Conservation (phyloP, 2,888 invertebrate species). For the Eristalis arbustorum region DNA sequence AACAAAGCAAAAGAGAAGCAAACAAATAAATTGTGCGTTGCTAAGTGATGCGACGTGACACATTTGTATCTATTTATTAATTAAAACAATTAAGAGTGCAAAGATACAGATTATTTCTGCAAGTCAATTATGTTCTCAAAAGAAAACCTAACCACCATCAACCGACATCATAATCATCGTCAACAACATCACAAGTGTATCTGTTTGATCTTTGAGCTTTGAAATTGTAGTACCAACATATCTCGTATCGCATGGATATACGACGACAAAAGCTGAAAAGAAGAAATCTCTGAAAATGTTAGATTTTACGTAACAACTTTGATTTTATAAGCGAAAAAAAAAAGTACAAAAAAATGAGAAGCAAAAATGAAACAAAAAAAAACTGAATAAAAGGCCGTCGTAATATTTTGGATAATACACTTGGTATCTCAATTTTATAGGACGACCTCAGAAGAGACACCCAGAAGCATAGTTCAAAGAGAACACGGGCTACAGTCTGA, state of each 20-base stretch:
- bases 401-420: conserved; percentile 70
- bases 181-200: conserved; percentile 22
- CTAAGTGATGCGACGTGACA: not conserved
- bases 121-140: conserved; percentile 19
- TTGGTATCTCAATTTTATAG: conserved; percentile 64
- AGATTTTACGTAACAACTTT: conserved; percentile 70
- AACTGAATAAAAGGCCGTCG: conserved; percentile 62
- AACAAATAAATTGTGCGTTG: not conserved
- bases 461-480: not conserved
- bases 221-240: conserved; percentile 4
- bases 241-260: conserved; percentile 15
- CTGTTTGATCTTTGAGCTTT: conserved; percentile 45
- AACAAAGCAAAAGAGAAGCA: not conserved
- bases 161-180: not conserved
- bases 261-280: not conserved
- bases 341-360: not conserved
- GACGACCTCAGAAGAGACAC: conserved; percentile 16
- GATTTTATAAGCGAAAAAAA: conserved; percentile 65
- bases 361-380: conserved; percentile 29
- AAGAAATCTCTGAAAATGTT: conserved; percentile 64
- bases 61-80: not conserved
- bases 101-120: not conserved
- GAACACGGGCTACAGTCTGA: too few relatives aligned
- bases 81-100: not conserved
- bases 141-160: not conserved